Evolutionary conservation across 1,140 invertebrate genomes (phyloP).

Genomic region (Rhizoglyphus robini): DNA sequence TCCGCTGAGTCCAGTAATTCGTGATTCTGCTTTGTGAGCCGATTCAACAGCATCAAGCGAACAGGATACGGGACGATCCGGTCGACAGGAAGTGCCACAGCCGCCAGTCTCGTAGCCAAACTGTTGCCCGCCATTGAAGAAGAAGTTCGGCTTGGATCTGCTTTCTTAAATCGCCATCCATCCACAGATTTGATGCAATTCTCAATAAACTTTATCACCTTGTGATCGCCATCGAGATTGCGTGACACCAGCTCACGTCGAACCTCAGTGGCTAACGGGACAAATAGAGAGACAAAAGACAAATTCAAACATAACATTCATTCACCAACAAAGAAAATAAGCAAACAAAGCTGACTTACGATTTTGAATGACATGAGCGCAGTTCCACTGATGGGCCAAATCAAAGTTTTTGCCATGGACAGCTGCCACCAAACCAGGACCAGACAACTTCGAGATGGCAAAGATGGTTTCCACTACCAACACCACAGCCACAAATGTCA

Average conservation of each 20-base stretch:
- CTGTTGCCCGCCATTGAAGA: background rate
- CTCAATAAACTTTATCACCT: background rate
- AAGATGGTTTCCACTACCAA: background rate
- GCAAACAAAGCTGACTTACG: background rate
- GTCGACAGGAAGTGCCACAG: background rate
- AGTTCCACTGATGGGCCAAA: background rate
- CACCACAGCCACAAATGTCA: background rate
- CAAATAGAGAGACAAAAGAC: background rate
- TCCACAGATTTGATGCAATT: constrained; percentile 15
- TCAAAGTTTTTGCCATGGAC: too few species aligned
- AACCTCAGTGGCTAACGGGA: background rate
- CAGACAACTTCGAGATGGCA: background rate
- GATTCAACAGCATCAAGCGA: background rate
- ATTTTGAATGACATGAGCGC: constrained; percentile 8
- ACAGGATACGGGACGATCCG: background rate
- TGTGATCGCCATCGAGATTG: constrained; percentile 6
- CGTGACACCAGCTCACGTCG: background rate
- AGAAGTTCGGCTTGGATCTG: background rate
- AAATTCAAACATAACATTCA: too few species aligned
- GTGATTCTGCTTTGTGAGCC: background rate
- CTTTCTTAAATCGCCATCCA: constrained; percentile 15
- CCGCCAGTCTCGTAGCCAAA: background rate
- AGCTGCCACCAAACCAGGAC: background rate
- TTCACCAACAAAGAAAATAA: background rate
- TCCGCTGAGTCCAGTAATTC: background rate